Percentiles rank a stretch among this genome's conserved stretches.
Conservation (phyloP, 2,797 vertebrate species). For the Kryptolebias ocellatus region DNA sequence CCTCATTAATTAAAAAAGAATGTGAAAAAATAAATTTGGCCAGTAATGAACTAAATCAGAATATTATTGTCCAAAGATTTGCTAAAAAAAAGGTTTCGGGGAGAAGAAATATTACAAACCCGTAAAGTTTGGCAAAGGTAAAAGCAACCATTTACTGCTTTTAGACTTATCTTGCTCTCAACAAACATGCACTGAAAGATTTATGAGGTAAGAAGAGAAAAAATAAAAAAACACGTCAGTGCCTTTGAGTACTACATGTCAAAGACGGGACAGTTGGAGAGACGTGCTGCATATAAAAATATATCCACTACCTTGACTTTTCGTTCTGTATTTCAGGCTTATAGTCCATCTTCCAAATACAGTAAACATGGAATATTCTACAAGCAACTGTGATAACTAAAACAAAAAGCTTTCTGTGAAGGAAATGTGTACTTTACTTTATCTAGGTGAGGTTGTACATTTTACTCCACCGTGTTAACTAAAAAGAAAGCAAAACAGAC, state of each 20-base stretch:
- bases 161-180: background rate
- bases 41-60: conserved; percentile 42
- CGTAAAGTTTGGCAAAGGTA: conserved; percentile 5
- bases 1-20: conserved; percentile 6
- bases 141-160: conserved; percentile 14
- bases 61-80: background rate
- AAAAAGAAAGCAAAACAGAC: no score
- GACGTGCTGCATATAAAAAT: conserved; percentile 34
- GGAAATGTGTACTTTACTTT: no score
- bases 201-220: conserved; percentile 25
- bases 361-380: conserved; percentile 11
- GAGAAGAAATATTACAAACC: conserved; percentile 30
- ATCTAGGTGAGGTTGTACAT: no score
- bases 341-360: conserved; percentile 18
- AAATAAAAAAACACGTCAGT: conserved; percentile 5
- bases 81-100: conserved; percentile 21
- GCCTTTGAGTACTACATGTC: background rate
- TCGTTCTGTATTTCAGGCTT: conserved; percentile 24
- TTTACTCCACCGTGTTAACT: no score
- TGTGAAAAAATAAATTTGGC: conserved; percentile 22
- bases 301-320: conserved; percentile 24
- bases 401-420: no score
- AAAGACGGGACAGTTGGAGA: conserved; percentile 20
- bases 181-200: conserved; percentile 24
- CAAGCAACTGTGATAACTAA: no score